Percentiles rank a stretch among this genome's conserved stretches.
Evolutionary conservation across 2,797 vertebrate genomes (phyloP).

Genomic region (Dromococcyx pavoninus): DNA sequence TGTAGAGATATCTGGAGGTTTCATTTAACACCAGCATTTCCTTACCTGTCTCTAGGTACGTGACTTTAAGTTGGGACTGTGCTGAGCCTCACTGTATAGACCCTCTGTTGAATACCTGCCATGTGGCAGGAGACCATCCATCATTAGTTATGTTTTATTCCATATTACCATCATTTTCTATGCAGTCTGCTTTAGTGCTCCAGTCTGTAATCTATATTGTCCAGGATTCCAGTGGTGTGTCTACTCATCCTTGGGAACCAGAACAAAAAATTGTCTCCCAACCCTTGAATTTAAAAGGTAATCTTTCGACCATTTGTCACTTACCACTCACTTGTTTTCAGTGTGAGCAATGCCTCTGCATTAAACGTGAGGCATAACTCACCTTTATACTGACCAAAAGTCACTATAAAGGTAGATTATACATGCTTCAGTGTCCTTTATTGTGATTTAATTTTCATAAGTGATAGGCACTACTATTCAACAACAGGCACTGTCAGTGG

Average conservation of each 20-base stretch:
- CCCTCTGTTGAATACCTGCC: neutral
- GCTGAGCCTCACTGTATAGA: neutral
- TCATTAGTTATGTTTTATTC: neutral
- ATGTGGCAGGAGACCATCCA: neutral
- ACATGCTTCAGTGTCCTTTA: neutral
- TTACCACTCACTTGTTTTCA: neutral
- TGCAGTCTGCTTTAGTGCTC: neutral
- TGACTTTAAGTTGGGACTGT: neutral
- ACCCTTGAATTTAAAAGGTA: neutral
- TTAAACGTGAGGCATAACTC: slow-evolving; percentile 1
- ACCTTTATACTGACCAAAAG: slow-evolving; percentile 5
- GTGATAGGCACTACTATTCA: neutral
- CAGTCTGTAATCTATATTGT: neutral
- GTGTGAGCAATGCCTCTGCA: neutral
- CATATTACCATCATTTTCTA: neutral
- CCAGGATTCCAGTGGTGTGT: neutral
- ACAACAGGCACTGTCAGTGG: neutral
- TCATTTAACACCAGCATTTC: neutral
- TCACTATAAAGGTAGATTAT: slow-evolving; percentile 45
- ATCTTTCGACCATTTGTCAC: slow-evolving; percentile 4
- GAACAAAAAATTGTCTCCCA: neutral
- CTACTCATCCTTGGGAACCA: neutral
- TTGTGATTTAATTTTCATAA: neutral
- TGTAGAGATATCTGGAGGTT: neutral
- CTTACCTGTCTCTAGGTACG: neutral